Evolutionary conservation across 2,113 vertebrate species (phyloP).

Genomic region (Hoplias malabaricus): DNA sequence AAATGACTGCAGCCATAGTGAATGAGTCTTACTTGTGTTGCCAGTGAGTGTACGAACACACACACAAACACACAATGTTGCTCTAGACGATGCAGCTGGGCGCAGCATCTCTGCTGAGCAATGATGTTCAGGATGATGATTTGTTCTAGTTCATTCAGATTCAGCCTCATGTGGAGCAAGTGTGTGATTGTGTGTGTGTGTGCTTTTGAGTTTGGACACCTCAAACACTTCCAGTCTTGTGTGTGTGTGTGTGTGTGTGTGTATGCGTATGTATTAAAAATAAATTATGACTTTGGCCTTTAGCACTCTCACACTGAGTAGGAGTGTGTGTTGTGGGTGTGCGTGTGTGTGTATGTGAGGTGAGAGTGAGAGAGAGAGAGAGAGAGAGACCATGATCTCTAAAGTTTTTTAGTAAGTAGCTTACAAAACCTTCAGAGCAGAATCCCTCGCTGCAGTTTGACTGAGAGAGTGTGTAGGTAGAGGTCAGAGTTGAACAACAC

Average conservation of each 20-base stretch:
- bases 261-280: neutral
- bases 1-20: neutral
- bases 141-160: neutral
- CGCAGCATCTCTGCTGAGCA: neutral
- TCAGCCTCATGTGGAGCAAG: constrained; percentile 31
- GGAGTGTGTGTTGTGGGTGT: neutral
- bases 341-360: neutral
- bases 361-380: neutral
- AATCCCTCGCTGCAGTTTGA: neutral
- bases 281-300: neutral
- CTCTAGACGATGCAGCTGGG: neutral
- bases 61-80: neutral
- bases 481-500: constrained; percentile 11
- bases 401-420: constrained; percentile 11
- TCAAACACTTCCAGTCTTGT: no score
- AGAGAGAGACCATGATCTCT: neutral
- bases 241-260: constrained; percentile 8
- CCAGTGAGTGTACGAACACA: neutral
- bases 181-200: constrained; percentile 11
- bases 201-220: constrained; percentile 12
- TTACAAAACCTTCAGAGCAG: neutral
- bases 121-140: neutral
- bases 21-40: neutral
- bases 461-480: neutral
- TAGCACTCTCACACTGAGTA: neutral